Conservation (phyloP, 2,797 vertebrate genomes). For the Bothrops alternatus region DNA sequence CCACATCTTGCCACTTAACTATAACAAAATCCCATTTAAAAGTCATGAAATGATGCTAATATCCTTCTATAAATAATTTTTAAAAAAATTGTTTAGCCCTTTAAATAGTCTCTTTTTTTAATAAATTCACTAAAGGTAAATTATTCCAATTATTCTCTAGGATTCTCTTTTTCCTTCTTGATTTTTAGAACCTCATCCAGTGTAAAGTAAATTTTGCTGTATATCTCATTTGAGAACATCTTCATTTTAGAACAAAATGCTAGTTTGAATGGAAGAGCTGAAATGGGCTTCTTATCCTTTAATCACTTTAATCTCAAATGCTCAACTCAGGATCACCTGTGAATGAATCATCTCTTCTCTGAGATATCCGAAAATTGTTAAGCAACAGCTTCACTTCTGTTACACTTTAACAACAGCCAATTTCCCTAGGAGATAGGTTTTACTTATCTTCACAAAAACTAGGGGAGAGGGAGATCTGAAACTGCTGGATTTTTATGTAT, state of each 20-base stretch:
- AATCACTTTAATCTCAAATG: neutral
- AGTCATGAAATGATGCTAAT: too few species aligned
- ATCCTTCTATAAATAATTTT: too few species aligned
- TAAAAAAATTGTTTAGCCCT: too few species aligned
- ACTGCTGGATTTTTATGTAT: neutral
- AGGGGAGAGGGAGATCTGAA: neutral
- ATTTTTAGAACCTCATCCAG: too few species aligned
- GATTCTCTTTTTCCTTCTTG: too few species aligned
- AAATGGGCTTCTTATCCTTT: neutral
- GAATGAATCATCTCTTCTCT: neutral
- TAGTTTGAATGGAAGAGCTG: neutral
- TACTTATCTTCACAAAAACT: neutral
- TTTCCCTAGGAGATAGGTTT: neutral
- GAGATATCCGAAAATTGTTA: neutral
- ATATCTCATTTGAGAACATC: too few species aligned
- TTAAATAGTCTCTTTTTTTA: too few species aligned
- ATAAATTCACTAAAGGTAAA: too few species aligned
- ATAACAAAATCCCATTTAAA: too few species aligned
- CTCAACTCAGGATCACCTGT: neutral
- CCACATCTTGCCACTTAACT: too few species aligned
- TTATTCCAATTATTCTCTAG: too few species aligned
- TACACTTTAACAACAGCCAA: neutral
- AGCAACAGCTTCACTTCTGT: neutral
- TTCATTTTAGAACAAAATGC: neutral
- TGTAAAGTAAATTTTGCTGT: too few species aligned